Conservation (phyloP, 2,797 vertebrate species). For the Pseudomugil tenellus region DNA sequence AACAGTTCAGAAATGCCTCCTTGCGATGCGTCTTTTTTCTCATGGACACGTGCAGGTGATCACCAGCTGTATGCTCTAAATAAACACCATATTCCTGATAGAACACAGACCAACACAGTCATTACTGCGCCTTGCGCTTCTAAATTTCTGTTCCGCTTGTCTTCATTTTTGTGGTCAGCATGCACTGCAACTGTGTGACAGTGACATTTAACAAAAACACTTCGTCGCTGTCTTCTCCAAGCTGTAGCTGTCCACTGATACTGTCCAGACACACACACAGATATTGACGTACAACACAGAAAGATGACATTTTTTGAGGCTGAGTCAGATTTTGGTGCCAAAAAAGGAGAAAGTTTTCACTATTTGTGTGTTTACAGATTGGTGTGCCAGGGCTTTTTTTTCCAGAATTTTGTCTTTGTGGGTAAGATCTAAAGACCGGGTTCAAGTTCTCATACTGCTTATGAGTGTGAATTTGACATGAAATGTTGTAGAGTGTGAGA, state of each 20-base stretch:
- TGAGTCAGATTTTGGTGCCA: conserved; percentile 43
- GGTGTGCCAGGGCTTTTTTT: conserved; percentile 7
- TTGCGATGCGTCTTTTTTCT: too few species aligned
- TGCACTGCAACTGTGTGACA: conserved; percentile 31
- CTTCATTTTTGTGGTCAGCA: conserved; percentile 24
- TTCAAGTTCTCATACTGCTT: conserved; percentile 46
- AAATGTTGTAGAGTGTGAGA: conserved; percentile 47
- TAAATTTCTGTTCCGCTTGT: background rate
- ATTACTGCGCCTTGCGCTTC: background rate
- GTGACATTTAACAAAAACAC: conserved; percentile 53
- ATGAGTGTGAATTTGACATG: conserved; percentile 55
- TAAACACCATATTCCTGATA: background rate
- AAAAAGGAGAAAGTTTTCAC: conserved; percentile 12
- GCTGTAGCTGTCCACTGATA: conserved; percentile 16
- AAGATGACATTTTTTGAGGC: conserved; percentile 32
- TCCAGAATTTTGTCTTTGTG: conserved; percentile 5
- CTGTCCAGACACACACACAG: conserved; percentile 39
- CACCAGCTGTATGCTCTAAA: too few species aligned
- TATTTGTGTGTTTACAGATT: background rate
- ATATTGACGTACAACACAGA: conserved; percentile 1
- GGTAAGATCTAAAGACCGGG: conserved; percentile 30
- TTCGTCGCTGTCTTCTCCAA: conserved; percentile 29
- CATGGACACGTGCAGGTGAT: too few species aligned
- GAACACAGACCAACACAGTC: background rate
- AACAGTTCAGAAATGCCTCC: too few species aligned